phyloP scores from a whole-genome alignment of 2,113 vertebrate genomes.

The Bubo bubo region DNA sequence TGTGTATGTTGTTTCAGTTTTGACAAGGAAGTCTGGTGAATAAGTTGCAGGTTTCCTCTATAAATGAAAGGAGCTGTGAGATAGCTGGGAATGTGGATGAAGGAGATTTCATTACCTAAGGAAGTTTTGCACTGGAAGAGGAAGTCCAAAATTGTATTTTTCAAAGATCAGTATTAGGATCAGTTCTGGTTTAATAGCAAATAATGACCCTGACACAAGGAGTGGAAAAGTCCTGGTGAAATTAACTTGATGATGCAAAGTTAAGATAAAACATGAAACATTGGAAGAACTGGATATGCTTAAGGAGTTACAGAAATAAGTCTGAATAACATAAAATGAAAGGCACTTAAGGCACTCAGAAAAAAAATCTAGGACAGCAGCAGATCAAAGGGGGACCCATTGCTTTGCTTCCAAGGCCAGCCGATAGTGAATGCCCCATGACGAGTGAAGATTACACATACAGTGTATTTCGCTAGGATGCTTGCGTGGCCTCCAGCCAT shows the following conservation, averaged over 20 bases:
- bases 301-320: background rate
- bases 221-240: background rate
- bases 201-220: background rate
- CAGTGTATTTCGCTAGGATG: background rate
- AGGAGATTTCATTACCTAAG: background rate
- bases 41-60: background rate
- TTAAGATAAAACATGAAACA: background rate
- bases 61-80: background rate
- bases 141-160: background rate
- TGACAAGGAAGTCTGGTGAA: background rate
- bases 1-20: background rate
- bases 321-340: background rate
- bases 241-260: background rate
- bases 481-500: background rate
- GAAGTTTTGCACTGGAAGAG: background rate
- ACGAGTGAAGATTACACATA: background rate
- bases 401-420: background rate
- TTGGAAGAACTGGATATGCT: background rate
- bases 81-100: background rate
- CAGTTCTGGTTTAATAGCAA: background rate
- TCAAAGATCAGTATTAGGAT: background rate
- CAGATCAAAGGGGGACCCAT: background rate
- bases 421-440: fast-evolving
- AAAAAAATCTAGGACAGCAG: background rate
- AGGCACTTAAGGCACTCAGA: background rate